A percentile compares a stretch with the other conserved stretches of the same genome.
Evolutionary conservation across 2,797 vertebrate species (phyloP).

Genomic region (Steatocranus sp.): DNA sequence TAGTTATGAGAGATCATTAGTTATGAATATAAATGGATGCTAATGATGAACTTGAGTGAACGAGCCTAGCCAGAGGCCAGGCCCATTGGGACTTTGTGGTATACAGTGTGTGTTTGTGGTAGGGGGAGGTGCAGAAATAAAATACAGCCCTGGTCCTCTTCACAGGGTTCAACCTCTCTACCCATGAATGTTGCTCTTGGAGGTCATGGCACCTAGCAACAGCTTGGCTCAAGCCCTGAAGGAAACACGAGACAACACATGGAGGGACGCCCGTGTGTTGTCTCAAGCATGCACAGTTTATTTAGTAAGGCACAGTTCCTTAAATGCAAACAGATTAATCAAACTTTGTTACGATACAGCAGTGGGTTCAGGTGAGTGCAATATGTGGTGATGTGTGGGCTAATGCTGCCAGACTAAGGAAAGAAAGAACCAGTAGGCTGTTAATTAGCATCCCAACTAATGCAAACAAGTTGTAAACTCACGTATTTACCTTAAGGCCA

Average conservation of each 20-base stretch:
- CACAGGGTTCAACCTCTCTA: constrained; percentile 57
- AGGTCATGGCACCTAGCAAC: constrained; percentile 67
- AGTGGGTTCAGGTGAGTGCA: not conserved
- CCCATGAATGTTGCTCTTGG: constrained; percentile 56
- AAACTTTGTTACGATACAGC: not conserved
- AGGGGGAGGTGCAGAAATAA: constrained; percentile 47
- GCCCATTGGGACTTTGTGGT: constrained; percentile 22
- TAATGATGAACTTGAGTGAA: constrained; percentile 34
- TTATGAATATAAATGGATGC: not conserved
- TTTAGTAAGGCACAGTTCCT: constrained; percentile 8
- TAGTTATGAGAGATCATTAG: not conserved
- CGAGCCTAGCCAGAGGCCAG: not conserved
- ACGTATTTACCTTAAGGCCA: not conserved
- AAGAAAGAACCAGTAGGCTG: not conserved
- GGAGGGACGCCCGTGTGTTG: not conserved
- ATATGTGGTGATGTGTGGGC: not conserved
- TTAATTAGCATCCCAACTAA: not conserved
- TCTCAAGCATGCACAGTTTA: constrained; percentile 5
- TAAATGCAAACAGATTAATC: not conserved
- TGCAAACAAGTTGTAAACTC: not conserved
- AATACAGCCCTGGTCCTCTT: constrained; percentile 48
- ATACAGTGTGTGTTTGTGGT: constrained; percentile 28
- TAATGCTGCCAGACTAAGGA: not conserved
- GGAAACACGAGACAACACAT: constrained; percentile 53
- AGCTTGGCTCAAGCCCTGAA: constrained; percentile 43